Percentiles rank a stretch among this genome's conserved stretches.
Conservation (phyloP, 2,888 invertebrate species). For the Protonemura montana region DNA sequence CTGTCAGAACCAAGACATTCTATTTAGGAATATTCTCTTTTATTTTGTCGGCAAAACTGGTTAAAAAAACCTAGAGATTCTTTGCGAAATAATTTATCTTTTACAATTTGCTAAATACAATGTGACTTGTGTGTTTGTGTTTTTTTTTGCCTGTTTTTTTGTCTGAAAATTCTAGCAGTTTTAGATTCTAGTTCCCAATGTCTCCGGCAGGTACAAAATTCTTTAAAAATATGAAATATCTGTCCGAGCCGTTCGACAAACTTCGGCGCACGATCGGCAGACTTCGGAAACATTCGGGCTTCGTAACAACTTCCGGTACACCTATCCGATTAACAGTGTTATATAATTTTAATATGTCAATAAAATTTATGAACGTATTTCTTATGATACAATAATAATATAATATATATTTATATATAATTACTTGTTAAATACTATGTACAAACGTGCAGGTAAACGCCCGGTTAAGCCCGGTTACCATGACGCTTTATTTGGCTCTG, state of each 20-base stretch:
- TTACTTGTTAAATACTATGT: constrained; percentile 52
- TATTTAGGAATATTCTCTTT: constrained; percentile 60
- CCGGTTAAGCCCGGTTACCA: neutral
- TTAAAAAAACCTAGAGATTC: neutral
- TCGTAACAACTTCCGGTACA: constrained; percentile 16
- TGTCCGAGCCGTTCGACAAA: neutral
- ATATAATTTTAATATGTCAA: constrained; percentile 32
- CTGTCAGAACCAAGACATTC: neutral
- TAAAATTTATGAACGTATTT: constrained; percentile 21
- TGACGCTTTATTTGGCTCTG: constrained; percentile 49
- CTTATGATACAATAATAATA: constrained; percentile 25
- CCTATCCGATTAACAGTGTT: neutral
- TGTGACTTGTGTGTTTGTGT: neutral
- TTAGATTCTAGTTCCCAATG: constrained; percentile 1
- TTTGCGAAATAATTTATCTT: neutral
- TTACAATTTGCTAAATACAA: too few relatives aligned
- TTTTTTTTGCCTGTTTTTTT: neutral
- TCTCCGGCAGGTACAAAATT: constrained; percentile 37
- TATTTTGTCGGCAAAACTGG: neutral
- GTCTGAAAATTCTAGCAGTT: neutral
- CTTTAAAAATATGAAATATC: constrained; percentile 40
- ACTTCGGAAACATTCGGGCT: neutral
- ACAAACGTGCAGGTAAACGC: constrained; percentile 15
- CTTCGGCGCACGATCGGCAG: neutral
- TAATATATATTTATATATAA: constrained; percentile 55